Evolutionary conservation across 1,140 invertebrate genomes (phyloP).

Genomic region (Ctenoplectra terminalis): DNA sequence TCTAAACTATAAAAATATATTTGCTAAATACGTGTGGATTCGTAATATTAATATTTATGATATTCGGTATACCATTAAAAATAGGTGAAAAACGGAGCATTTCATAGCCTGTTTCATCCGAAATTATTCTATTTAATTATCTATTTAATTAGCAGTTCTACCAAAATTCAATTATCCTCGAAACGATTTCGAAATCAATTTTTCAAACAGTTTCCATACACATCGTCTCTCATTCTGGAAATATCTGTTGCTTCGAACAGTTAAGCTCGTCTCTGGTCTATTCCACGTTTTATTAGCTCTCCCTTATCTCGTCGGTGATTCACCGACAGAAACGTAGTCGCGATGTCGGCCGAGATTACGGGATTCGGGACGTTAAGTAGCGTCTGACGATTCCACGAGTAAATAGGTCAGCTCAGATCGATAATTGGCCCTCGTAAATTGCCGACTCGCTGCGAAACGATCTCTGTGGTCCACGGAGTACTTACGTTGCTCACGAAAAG

Average conservation of each 20-base stretch:
- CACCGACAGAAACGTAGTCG: too few species aligned
- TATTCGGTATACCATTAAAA: too few species aligned
- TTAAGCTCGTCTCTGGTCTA: background rate
- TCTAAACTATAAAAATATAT: too few species aligned
- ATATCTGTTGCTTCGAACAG: background rate
- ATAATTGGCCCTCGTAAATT: constrained; percentile 49
- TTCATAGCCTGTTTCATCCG: too few species aligned
- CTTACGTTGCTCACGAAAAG: constrained; percentile 27
- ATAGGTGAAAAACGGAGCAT: too few species aligned
- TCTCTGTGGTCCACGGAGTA: background rate
- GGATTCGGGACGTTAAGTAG: constrained; percentile 4
- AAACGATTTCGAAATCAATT: too few species aligned
- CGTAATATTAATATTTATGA: too few species aligned
- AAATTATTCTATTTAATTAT: too few species aligned
- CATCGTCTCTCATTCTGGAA: background rate
- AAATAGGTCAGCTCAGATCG: constrained; percentile 40
- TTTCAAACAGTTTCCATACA: too few species aligned
- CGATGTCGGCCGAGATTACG: constrained; percentile 6
- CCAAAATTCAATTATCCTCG: too few species aligned
- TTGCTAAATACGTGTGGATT: too few species aligned
- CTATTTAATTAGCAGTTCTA: too few species aligned
- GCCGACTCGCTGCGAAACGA: background rate
- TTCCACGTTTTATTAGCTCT: background rate
- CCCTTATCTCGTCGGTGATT: background rate
- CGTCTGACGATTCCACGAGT: background rate